A percentile compares a stretch with the other conserved stretches of the same genome.
Conservation (phyloP, 2,888 invertebrate species). For the Eilema griseolum region DNA sequence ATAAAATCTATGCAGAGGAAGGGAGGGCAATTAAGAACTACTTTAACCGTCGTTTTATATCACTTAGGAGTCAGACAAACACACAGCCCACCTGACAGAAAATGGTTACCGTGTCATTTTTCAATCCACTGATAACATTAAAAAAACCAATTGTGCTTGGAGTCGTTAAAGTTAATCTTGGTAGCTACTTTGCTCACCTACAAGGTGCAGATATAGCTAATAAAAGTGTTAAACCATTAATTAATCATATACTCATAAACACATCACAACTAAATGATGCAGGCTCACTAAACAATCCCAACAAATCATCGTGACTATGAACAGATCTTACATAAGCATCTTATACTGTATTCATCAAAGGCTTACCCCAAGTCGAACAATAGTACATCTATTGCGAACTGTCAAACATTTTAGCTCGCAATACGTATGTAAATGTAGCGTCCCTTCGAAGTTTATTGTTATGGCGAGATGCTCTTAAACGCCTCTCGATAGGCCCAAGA, state of each 20-base stretch:
- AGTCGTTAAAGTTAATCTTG: too few relatives aligned
- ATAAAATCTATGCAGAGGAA: background rate
- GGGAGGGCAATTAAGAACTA: background rate
- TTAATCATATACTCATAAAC: background rate
- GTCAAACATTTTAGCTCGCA: constrained; percentile 80
- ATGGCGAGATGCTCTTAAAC: constrained; percentile 78
- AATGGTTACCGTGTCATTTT: too few relatives aligned
- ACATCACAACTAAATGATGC: constrained; percentile 21
- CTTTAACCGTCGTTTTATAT: background rate
- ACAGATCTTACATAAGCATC: constrained; percentile 50
- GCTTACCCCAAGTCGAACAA: constrained; percentile 59
- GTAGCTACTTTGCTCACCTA: too few relatives aligned
- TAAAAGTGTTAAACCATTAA: background rate
- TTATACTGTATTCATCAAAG: constrained; percentile 59
- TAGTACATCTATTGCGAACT: constrained; percentile 69
- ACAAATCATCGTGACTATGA: constrained; percentile 48
- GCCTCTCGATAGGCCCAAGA: constrained; percentile 73
- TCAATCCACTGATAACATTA: too few relatives aligned
- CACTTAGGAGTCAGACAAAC: too few relatives aligned
- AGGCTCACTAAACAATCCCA: constrained; percentile 37
- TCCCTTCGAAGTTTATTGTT: constrained; percentile 80
- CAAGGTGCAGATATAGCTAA: too few relatives aligned
- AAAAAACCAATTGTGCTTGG: background rate
- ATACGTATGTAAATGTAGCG: constrained; percentile 80
- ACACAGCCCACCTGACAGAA: too few relatives aligned